Base-by-base conservation (phyloP, 2,888 invertebrate genomes). In the Mermis nigrescens region DNA sequence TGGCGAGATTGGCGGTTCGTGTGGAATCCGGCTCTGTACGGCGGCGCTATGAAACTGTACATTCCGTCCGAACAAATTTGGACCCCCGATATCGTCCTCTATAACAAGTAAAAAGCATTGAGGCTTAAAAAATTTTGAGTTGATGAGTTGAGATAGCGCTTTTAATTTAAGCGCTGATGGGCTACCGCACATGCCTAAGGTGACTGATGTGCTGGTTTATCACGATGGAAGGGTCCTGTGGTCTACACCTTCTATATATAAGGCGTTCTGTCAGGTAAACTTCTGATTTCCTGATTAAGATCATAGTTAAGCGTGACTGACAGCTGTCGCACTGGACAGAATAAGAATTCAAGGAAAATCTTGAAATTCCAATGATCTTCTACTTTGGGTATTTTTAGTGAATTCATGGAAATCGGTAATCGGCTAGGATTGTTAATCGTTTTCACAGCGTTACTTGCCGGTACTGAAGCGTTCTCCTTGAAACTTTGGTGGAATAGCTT, bases 31-130 rank as follows among this genome's bases (percentile, higher is more conserved):
- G 83, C 83, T 69, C 89, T 90, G 73, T 91, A 90, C 73, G 90
- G 89, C 51, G 89, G 89, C 2, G 89, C 90, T 48, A 85, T 88
- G 72, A 91, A 90, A 86, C 79, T 92, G 46, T 90, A 92, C 75
- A 89, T 92, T 61, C 91, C 91, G 58, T 89, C 89, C 27, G 91
- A 92, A 77, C 89, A 91, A 78, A 91, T 92, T 72, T 92, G 91
- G 54, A 59, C 31, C 19, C 59, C 59, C 2, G 59, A 59, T 38
- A 59, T 59, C 55, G 45, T 59, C 22, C 24, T 59, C n/a, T 59
- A 59, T 29, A 59, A 59, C 45, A 59, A 59, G 59, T 59, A 48
- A 12, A 48, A 48, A n/a, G 48, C 31, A 7, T 29, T 7, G 31
- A 29, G 3, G 7, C 12, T 12, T 4, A 3, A 15, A 53, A 29